Conservation (phyloP, 2,888 invertebrate genomes). For the Drosophila rellima region DNA sequence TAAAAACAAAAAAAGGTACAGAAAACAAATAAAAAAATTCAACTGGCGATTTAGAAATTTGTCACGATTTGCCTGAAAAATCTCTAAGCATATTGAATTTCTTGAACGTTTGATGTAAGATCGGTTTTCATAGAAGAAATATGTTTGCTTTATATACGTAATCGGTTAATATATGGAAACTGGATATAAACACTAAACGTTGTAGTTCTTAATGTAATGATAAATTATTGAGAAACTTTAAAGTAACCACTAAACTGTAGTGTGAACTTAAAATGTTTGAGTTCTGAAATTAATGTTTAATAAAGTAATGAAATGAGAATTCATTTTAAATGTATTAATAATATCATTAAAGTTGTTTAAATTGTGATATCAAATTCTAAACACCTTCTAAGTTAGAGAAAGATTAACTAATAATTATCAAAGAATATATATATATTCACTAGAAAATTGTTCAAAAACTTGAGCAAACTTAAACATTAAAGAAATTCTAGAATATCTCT, state of each 20-base stretch:
- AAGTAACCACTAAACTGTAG: too few relatives aligned
- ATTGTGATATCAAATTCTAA: not conserved
- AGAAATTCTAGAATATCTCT: too few relatives aligned
- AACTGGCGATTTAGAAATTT: conserved; percentile 59
- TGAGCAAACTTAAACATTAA: not conserved
- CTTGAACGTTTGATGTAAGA: conserved; percentile 20
- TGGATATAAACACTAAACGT: not conserved
- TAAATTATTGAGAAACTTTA: not conserved
- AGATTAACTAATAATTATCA: not conserved
- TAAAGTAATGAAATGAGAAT: too few relatives aligned
- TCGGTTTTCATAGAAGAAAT: not conserved
- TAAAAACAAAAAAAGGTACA: not conserved
- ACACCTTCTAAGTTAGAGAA: not conserved
- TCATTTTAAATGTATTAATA: too few relatives aligned
- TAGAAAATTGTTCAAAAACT: not conserved
- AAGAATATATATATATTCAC: too few relatives aligned
- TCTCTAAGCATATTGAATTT: conserved; percentile 42
- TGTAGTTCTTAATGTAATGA: too few relatives aligned
- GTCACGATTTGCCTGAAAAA: conserved; percentile 60
- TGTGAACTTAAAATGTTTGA: too few relatives aligned
- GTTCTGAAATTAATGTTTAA: too few relatives aligned
- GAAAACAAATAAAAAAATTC: conserved; percentile 13
- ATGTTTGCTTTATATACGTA: not conserved
- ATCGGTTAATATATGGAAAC: conserved; percentile 5
- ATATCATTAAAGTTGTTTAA: not conserved